Percentiles rank a stretch among this genome's conserved stretches.
phyloP scores from a whole-genome alignment of 2,113 vertebrate genomes.

The Pithys albifrons region DNA sequence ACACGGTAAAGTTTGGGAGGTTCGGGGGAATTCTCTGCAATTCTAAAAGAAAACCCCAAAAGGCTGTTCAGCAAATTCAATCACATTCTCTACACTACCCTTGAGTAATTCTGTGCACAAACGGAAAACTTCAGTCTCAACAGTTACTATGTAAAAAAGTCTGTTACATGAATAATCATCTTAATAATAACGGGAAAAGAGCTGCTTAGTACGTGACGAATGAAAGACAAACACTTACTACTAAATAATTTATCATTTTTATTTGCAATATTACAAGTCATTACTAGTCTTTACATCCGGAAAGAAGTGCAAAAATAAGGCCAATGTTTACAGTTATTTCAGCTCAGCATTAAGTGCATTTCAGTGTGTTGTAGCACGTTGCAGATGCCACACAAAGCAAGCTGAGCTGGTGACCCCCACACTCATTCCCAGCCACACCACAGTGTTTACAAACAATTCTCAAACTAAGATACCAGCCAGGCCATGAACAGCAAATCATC shows the following conservation, averaged over 20 bases:
- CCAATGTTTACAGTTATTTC: not conserved
- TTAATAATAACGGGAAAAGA: not conserved
- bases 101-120: not conserved
- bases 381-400: not conserved
- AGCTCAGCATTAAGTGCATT: not conserved
- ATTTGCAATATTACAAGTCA: slow-evolving; percentile 33
- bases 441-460: not conserved
- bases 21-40: not conserved
- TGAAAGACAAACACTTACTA: slow-evolving; percentile 60
- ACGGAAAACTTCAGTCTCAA: not conserved
- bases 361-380: not conserved
- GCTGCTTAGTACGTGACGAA: not conserved
- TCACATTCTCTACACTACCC: not conserved
- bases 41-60: not conserved
- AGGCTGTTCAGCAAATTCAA: not conserved
- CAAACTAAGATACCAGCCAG: not conserved
- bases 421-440: not conserved
- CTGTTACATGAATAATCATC: not conserved
- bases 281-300: slow-evolving; percentile 8
- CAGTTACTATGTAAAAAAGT: not conserved
- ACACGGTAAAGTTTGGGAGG: not conserved
- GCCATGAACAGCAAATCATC: not conserved
- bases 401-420: not conserved
- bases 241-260: slow-evolving; percentile 46
- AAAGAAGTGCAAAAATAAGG: not conserved